These are phyloP conservation scores for Platichthys stellatus DNA, from an alignment of 2,113 vertebrate species.

Conservation along the genomic window DNA sequence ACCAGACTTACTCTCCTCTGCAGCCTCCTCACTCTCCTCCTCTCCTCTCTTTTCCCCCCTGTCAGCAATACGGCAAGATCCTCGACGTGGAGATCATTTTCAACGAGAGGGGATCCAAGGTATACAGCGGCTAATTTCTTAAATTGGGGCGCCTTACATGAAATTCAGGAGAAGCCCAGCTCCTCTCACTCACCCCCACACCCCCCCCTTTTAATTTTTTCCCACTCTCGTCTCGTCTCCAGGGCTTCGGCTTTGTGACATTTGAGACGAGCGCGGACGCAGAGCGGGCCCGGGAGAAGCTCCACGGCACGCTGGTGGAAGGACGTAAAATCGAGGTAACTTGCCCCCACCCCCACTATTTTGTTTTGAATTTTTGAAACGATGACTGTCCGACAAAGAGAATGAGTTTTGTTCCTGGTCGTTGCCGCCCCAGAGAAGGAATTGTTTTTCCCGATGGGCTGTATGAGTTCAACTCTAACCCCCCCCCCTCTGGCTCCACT, in stretches of 20 bases:
- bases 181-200: neutral
- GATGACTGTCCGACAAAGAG: conserved; percentile 60
- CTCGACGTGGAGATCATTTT: conserved; percentile 99
- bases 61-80: conserved; percentile 99
- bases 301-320: conserved; percentile 99
- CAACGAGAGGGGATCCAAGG: conserved; percentile 99
- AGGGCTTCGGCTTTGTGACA: conserved; percentile 99
- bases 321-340: conserved; percentile 99
- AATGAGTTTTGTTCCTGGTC: conserved; percentile 59
- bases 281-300: conserved; percentile 97
- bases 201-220: neutral
- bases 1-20: conserved; percentile 15
- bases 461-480: conserved; percentile 64
- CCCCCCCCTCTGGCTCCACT: conserved; percentile 66
- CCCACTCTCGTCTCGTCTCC: conserved; percentile 39
- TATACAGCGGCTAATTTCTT: conserved; percentile 68
- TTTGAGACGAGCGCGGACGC: conserved; percentile 98
- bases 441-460: conserved; percentile 38
- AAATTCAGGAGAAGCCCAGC: conserved; percentile 10
- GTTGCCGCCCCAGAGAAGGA: conserved; percentile 53
- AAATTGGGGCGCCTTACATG: neutral
- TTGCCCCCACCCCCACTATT: neutral
- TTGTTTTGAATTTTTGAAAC: conserved; percentile 6
- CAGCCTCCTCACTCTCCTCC: conserved; percentile 28
- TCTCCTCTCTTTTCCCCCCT: conserved; percentile 24